These are phyloP conservation scores for Denticeps clupeoides DNA, from an alignment of 2,797 vertebrate species.

Conservation along the genomic window DNA sequence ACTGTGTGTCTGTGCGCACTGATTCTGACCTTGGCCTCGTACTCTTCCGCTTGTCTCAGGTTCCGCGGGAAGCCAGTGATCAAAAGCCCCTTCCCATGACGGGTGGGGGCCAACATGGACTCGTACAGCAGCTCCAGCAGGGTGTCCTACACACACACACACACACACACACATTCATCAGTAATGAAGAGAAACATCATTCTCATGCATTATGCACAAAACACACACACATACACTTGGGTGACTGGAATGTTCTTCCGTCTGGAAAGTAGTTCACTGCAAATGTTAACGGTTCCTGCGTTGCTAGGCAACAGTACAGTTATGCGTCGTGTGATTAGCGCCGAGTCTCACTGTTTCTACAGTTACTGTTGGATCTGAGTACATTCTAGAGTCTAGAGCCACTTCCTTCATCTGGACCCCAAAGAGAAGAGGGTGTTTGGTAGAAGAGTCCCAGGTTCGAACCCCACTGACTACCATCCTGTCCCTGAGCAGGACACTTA, in stretches of 20 bases:
- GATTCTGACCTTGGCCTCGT: slow-evolving; percentile 68
- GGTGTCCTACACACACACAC: slow-evolving; percentile 52
- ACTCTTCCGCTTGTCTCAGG: slow-evolving; percentile 72
- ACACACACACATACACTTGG: slow-evolving; percentile 9
- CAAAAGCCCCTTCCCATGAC: slow-evolving; percentile 68
- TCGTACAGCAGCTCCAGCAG: slow-evolving; percentile 76
- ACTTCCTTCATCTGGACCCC: too few species aligned
- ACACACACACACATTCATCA: not conserved
- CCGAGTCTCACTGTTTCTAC: not conserved
- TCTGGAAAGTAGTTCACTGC: slow-evolving; percentile 18
- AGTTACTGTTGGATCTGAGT: not conserved
- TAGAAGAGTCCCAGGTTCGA: too few species aligned
- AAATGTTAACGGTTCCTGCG: slow-evolving; percentile 29
- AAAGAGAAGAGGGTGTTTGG: too few species aligned
- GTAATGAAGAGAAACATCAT: not conserved
- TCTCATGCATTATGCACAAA: not conserved
- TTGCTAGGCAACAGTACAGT: slow-evolving; percentile 46
- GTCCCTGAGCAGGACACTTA: too few species aligned
- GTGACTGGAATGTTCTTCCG: slow-evolving; percentile 5
- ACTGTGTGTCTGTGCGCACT: too few species aligned
- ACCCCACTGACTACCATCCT: too few species aligned
- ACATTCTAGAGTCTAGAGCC: too few species aligned
- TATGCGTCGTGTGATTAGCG: slow-evolving; percentile 29
- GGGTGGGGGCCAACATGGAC: slow-evolving; percentile 51
- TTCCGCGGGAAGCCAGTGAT: slow-evolving; percentile 77